Evolutionary conservation across 2,113 vertebrate genomes (phyloP), one percentile per base, ranked within the genome.

Genomic region (Phalacrocorax brasilianus): DNA sequence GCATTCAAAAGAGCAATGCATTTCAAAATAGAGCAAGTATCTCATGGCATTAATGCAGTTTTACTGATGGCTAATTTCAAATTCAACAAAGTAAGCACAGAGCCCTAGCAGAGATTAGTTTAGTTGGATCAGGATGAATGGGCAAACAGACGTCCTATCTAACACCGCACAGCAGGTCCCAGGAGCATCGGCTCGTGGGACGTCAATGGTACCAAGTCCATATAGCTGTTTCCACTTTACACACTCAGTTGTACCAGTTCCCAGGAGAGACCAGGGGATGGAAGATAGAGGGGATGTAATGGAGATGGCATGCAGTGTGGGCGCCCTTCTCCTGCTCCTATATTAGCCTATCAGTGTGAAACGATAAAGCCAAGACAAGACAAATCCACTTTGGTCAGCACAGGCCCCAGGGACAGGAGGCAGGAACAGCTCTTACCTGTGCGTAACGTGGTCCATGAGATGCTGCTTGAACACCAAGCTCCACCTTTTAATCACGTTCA

Each of bases 381-480:
- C 32, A 82, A 71, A 32, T 0, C 8, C 16, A 0, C 28, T 78
- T 33, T 35, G 21, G 18, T 61, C 35, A 18, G 53, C 0, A 14
- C 15, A 88, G 19, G 1, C 14, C 6, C 24, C 3, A 1, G 6
- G 21, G 4, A 73, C 23, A 63, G 35, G 47, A 65, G 50, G 52
- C 30, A 85, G 45, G 19, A 55, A 10, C n/a, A 42, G 45, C 61
- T n/a, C 38, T 84, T 96, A 99, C 99, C 99, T 99, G 98, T 98
- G 97, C 0, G 98, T 99, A 56, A 99, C 99, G 1, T 98, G 98
- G 79, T 99, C 98, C 24, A 99, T 88, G 3, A 99, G 99, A 86
- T 99, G 98, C 96, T 99, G 99, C 91, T 99, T 99, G 97, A 99
- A 99, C 98, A 98, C 98, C 92, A 99, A 95, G 95, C 99, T 99